Base-by-base conservation (phyloP, 2,797 vertebrate species). In the Rhabdomys pumilio region DNA sequence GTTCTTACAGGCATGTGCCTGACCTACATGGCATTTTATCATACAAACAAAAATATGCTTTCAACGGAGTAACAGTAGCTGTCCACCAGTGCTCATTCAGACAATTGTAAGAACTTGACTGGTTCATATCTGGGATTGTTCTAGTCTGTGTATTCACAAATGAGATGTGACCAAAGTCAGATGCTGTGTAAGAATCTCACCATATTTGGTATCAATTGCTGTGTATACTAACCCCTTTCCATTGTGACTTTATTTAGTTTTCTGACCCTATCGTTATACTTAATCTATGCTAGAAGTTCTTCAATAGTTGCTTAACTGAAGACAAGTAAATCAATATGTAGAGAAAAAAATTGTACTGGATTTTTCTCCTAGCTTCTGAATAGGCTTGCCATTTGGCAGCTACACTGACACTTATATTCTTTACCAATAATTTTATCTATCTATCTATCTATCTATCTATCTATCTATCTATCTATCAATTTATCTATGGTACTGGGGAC, bases 231-330 rank as follows among this genome's bases (percentile, higher is more conserved):
- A 41, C 38, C 20, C n/a, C 14, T 76, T 34, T 41, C 20, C 38
- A 91, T 26, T 59, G 47, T 90, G 55, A 22, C 17, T 95, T 34
- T 41, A 92, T 85, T 80, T 69, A 76, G 19, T 73, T 82, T 88
- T 12, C 11, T 88, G 61, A 76, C 84, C 53, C 50, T 72, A n/a
- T 17, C 34, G 9, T 13, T 83, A 65, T 76, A 9, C 22, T 79
- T 61, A 63, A 80, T 44, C 53, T 50, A 86, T 87, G 24, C 9
- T 6, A 91, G 57, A n/a, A 89, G 83, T 65, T 87, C 53, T 76
- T 6, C 17, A 67, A 53, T 12, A 61, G 22, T 75, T 91, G 50
- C 53, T 86, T 47, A 82, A 72, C 80, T 90, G 24, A 89, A 93
- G 90, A 93, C 4, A 95, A 44, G 95, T 53, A 94, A 72, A 81